Evolutionary conservation across 2,888 invertebrate genomes (phyloP).

Genomic region (Leucania comma): DNA sequence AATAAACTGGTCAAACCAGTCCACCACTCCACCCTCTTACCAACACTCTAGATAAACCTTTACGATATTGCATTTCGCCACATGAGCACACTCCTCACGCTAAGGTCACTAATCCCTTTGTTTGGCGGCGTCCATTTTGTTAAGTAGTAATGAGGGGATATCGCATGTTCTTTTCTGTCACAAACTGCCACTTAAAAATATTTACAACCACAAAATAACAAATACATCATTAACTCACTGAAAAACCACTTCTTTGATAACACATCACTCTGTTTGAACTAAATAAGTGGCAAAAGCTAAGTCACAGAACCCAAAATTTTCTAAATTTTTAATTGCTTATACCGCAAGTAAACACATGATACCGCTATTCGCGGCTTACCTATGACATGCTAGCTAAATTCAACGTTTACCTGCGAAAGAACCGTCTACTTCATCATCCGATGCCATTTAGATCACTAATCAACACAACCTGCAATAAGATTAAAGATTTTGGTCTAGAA

Average conservation of each 20-base stretch:
- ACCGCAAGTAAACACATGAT: constrained; percentile 91
- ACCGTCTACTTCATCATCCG: constrained; percentile 97
- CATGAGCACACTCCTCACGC: constrained; percentile 86
- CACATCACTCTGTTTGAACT: constrained; percentile 61
- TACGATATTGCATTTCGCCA: constrained; percentile 73
- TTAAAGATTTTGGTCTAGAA: constrained; percentile 85
- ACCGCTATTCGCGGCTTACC: constrained; percentile 91
- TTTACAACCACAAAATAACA: constrained; percentile 87
- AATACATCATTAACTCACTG: constrained; percentile 75
- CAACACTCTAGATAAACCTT: constrained; percentile 72
- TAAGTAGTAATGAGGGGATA: constrained; percentile 93
- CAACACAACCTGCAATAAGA: constrained; percentile 81
- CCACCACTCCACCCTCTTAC: constrained; percentile 74
- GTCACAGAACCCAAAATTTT: constrained; percentile 77
- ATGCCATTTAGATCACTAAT: constrained; percentile 93
- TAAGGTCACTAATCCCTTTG: constrained; percentile 93
- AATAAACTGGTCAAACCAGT: constrained; percentile 86
- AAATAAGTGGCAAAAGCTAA: constrained; percentile 61
- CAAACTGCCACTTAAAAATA: constrained; percentile 90
- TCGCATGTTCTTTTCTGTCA: constrained; percentile 92
- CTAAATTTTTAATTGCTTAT: constrained; percentile 89
- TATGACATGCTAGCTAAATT: constrained; percentile 90
- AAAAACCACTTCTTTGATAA: constrained; percentile 64
- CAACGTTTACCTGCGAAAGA: constrained; percentile 95
- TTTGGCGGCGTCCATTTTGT: constrained; percentile 95